phyloP scores from a whole-genome alignment of 2,888 invertebrate species.

The Tetranychus truncatus region DNA sequence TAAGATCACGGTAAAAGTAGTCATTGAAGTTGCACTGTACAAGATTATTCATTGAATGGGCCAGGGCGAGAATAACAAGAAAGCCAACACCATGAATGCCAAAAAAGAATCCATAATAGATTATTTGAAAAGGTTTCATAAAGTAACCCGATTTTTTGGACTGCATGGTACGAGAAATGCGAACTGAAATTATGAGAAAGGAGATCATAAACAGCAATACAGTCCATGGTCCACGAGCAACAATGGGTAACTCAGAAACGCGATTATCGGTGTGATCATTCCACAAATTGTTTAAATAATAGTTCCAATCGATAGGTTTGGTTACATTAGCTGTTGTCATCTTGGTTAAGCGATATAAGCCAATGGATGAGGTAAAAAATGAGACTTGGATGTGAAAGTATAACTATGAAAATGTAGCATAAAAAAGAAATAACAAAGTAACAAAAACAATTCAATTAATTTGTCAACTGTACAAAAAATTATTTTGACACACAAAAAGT shows the following conservation, averaged over 20 bases:
- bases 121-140: not conserved
- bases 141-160: not conserved
- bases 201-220: not conserved
- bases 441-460: no score
- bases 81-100: slow-evolving; percentile 1
- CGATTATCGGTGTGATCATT: not conserved
- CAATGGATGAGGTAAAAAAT: no score
- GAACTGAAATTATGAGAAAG: not conserved
- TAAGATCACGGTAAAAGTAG: not conserved
- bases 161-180: not conserved
- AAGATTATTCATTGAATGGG: not conserved
- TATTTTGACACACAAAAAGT: no score
- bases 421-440: no score
- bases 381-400: no score
- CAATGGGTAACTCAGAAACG: slow-evolving; percentile 2
- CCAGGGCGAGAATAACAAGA: not conserved
- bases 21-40: not conserved
- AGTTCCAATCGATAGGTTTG: not conserved
- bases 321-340: not conserved
- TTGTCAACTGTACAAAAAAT: no score
- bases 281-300: not conserved
- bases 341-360: no score
- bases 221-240: not conserved
- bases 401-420: no score
- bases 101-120: slow-evolving; percentile 1